Percentiles rank a stretch among this genome's conserved stretches.
Evolutionary conservation across 2,113 vertebrate species (phyloP).

Genomic region (Chaetodon auriga): DNA sequence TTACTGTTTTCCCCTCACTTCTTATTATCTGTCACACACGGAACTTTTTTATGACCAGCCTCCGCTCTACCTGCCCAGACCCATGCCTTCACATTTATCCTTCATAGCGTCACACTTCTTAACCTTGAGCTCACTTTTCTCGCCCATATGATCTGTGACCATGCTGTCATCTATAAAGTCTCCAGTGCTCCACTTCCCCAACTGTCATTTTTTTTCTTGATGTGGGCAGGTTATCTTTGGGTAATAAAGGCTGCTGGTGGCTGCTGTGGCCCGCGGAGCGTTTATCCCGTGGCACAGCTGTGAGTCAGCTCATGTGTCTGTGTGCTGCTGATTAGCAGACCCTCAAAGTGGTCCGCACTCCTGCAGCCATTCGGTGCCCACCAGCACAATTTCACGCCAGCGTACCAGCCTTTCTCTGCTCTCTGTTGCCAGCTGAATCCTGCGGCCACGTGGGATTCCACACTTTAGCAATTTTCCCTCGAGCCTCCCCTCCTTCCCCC

Average conservation of each 20-base stretch:
- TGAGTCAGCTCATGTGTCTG: conserved; percentile 74
- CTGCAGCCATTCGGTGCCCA: conserved; percentile 69
- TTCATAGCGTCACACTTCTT: conserved; percentile 65
- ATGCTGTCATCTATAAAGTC: conserved; percentile 77
- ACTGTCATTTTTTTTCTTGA: conserved; percentile 47
- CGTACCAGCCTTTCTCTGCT: conserved; percentile 61
- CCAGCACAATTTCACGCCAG: conserved; percentile 83
- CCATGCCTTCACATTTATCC: conserved; percentile 56
- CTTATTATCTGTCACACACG: conserved; percentile 55
- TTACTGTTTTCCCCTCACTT: conserved; percentile 43
- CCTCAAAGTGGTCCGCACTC: conserved; percentile 75
- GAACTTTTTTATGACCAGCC: conserved; percentile 51
- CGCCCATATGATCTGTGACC: conserved; percentile 73
- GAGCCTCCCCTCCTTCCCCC: conserved; percentile 19
- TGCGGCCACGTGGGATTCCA: conserved; percentile 63
- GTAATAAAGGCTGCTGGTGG: conserved; percentile 77
- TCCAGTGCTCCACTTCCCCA: conserved; percentile 54
- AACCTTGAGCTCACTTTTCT: conserved; percentile 71
- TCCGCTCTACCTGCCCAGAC: conserved; percentile 26
- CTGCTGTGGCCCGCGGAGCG: conserved; percentile 52
- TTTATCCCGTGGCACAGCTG: conserved; percentile 81
- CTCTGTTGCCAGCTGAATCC: conserved; percentile 74
- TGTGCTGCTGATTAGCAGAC: conserved; percentile 82
- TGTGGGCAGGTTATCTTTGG: conserved; percentile 75
- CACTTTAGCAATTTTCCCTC: conserved; percentile 65